Conservation (phyloP, 2,113 vertebrate genomes). For the Anoura caudifer region DNA sequence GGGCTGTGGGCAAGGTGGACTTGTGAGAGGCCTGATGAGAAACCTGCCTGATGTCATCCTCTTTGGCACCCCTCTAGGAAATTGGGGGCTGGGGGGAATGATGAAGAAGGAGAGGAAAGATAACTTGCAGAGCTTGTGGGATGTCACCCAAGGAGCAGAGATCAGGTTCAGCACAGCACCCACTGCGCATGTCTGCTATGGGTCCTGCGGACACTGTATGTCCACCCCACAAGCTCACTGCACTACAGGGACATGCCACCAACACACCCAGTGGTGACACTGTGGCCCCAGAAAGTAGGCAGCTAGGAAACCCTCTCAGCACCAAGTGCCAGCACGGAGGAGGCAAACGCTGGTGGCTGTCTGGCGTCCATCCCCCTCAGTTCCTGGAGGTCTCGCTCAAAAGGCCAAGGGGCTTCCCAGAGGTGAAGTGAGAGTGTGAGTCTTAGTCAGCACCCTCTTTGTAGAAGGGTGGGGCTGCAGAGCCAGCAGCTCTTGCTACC, state of each 20-base stretch:
- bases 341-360: background rate
- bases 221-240: background rate
- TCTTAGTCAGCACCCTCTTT: background rate
- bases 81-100: background rate
- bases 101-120: background rate
- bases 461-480: background rate
- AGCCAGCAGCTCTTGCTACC: background rate
- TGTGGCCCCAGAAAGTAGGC: background rate
- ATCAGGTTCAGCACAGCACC: background rate
- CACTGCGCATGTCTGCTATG: accelerated
- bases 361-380: background rate
- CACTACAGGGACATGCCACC: background rate
- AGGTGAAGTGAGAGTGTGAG: background rate
- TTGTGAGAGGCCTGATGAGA: background rate
- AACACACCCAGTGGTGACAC: background rate
- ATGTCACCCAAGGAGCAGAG: background rate
- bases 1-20: background rate
- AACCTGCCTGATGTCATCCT: background rate
- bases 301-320: background rate
- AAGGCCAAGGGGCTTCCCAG: background rate
- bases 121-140: background rate
- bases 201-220: background rate
- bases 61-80: background rate
- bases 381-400: background rate
- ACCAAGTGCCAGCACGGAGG: background rate